A percentile compares a stretch with the other conserved stretches of the same genome.
Evolutionary conservation across 2,888 invertebrate species (phyloP).

Genomic region (Taenaris catops): DNA sequence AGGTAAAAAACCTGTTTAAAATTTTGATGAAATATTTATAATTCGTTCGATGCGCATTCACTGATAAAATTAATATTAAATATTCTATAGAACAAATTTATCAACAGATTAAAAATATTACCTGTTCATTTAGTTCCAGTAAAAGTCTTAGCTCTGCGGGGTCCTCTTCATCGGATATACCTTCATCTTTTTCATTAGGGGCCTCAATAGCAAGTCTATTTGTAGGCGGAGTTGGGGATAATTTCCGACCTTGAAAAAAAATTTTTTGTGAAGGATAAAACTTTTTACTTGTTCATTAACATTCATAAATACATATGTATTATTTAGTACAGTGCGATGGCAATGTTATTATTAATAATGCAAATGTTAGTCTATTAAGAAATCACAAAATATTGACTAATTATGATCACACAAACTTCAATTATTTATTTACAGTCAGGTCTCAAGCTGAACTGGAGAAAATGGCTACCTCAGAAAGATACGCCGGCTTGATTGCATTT

Average conservation of each 20-base stretch:
- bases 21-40: too few relatives aligned
- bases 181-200: constrained; percentile 84
- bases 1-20: too few relatives aligned
- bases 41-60: too few relatives aligned
- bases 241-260: constrained; percentile 78
- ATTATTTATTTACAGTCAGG: constrained; percentile 17
- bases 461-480: constrained; percentile 75
- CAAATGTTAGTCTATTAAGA: constrained; percentile 12
- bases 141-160: constrained; percentile 90
- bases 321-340: constrained; percentile 23
- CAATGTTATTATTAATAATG: constrained; percentile 19
- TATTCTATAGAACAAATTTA: too few relatives aligned
- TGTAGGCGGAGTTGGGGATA: constrained; percentile 84
- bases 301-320: constrained; percentile 24
- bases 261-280: constrained; percentile 21
- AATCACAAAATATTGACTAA: constrained; percentile 5
- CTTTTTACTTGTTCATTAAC: constrained; percentile 15
- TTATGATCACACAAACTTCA: constrained; percentile 12
- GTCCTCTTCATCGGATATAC: constrained; percentile 89
- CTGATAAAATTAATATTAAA: too few relatives aligned
- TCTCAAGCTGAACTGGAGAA: constrained; percentile 60
- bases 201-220: constrained; percentile 83
- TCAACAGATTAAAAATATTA: constrained; percentile 30
- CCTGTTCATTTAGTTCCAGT: constrained; percentile 93
- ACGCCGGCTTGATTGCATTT: constrained; percentile 43